Evolutionary conservation across 2,888 invertebrate species (phyloP).

Genomic region (Endomychus coccineus): DNA sequence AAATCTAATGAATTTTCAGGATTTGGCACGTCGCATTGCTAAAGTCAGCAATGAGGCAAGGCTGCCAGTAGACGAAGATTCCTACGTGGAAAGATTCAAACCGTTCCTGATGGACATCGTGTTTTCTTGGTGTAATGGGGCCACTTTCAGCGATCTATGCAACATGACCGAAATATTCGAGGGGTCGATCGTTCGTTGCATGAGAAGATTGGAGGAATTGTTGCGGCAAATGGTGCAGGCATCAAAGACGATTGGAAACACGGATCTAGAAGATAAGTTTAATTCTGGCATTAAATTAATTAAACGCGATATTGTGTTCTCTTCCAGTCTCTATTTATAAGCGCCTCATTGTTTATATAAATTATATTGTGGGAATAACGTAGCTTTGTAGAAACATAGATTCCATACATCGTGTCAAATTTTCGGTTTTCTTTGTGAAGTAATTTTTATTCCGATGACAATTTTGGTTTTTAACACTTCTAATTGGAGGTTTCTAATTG

Average conservation of each 20-base stretch:
- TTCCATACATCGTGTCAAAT: too few relatives aligned
- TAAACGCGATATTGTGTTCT: constrained; percentile 99
- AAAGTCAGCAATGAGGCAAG: constrained; percentile 79
- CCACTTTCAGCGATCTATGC: constrained; percentile 84
- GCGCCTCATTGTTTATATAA: constrained; percentile 8
- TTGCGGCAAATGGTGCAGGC: constrained; percentile 93
- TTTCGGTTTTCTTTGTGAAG: too few relatives aligned
- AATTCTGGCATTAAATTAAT: constrained; percentile 83
- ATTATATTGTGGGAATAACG: too few relatives aligned
- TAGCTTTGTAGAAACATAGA: too few relatives aligned
- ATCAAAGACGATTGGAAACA: constrained; percentile 93
- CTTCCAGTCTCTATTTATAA: constrained; percentile 92
- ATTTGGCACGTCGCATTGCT: constrained; percentile 86
- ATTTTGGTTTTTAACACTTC: too few relatives aligned
- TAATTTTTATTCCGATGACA: too few relatives aligned
- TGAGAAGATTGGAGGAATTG: constrained; percentile 93
- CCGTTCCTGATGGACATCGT: constrained; percentile 97
- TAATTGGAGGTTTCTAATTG: too few relatives aligned
- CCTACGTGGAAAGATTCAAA: constrained; percentile 86
- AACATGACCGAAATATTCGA: constrained; percentile 96
- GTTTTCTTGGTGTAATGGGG: constrained; percentile 91
- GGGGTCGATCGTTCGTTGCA: constrained; percentile 84
- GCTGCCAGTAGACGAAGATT: constrained; percentile 81
- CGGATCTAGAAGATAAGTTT: constrained; percentile 93
- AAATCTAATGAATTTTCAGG: constrained; percentile 47